These are phyloP conservation scores for Poeciliopsis turneri DNA, from an alignment of 2,797 vertebrate species.

Conservation along the genomic window DNA sequence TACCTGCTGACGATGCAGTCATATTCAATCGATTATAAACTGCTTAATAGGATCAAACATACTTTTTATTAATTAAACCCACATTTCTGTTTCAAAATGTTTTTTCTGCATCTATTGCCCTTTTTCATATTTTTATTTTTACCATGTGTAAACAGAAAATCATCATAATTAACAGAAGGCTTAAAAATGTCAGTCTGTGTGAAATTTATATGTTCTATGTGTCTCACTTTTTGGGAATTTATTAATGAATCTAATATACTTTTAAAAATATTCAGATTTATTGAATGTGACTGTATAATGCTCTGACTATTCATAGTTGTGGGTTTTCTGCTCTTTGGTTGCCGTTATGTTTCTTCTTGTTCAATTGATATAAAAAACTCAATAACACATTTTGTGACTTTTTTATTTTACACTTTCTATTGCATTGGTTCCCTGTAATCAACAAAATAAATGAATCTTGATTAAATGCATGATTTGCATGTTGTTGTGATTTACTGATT, in stretches of 20 bases:
- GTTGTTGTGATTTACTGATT: background rate
- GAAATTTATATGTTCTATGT: background rate
- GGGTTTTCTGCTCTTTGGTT: background rate
- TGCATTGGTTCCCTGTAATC: background rate
- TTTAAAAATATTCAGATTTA: background rate
- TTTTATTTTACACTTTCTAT: background rate
- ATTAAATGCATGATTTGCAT: background rate
- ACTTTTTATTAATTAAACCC: background rate
- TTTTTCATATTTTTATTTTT: background rate
- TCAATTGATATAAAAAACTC: background rate
- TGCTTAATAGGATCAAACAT: background rate
- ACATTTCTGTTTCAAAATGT: background rate
- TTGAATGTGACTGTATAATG: background rate
- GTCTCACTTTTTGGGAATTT: background rate
- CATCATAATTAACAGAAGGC: background rate
- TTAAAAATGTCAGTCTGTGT: background rate
- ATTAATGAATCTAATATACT: background rate
- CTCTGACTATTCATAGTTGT: background rate
- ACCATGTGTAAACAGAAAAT: background rate
- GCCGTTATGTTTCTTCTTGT: background rate
- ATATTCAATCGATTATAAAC: background rate
- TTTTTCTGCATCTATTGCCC: background rate
- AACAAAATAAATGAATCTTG: background rate
- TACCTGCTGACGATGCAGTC: background rate
- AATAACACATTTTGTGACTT: background rate